These are phyloP conservation scores for Halcyon leucocephala DNA, from an alignment of 2,797 vertebrate species.

Conservation along the genomic window DNA sequence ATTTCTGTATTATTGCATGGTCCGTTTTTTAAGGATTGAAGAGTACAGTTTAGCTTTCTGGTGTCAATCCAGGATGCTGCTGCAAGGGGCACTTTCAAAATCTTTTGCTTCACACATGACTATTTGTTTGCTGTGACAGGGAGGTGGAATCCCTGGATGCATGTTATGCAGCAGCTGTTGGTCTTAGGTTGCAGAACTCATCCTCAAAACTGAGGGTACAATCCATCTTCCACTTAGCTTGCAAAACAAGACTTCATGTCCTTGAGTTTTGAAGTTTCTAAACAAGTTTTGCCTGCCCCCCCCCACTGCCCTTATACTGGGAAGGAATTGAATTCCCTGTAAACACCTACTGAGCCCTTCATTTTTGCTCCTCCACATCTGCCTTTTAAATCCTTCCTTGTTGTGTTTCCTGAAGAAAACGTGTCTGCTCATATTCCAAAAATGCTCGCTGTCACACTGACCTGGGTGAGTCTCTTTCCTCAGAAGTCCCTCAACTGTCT, in stretches of 20 bases:
- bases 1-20: background rate
- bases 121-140: background rate
- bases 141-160: background rate
- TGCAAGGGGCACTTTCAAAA: background rate
- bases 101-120: background rate
- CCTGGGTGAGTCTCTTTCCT: background rate
- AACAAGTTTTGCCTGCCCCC: background rate
- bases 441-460: background rate
- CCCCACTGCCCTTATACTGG: background rate
- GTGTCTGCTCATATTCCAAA: background rate
- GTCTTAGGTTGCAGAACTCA: background rate
- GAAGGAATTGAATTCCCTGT: background rate
- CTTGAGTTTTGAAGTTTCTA: background rate
- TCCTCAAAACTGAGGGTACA: background rate
- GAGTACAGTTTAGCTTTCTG: background rate
- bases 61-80: background rate
- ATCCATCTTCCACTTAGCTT: background rate
- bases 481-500: background rate
- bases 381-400: background rate
- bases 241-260: background rate
- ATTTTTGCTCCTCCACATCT: background rate
- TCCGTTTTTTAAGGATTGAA: background rate
- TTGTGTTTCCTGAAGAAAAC: background rate
- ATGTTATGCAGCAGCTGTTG: background rate
- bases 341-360: background rate